A percentile compares a stretch with the other conserved stretches of the same genome.
Conservation (phyloP, 2,113 vertebrate species). For the Probosciger aterrimus region DNA sequence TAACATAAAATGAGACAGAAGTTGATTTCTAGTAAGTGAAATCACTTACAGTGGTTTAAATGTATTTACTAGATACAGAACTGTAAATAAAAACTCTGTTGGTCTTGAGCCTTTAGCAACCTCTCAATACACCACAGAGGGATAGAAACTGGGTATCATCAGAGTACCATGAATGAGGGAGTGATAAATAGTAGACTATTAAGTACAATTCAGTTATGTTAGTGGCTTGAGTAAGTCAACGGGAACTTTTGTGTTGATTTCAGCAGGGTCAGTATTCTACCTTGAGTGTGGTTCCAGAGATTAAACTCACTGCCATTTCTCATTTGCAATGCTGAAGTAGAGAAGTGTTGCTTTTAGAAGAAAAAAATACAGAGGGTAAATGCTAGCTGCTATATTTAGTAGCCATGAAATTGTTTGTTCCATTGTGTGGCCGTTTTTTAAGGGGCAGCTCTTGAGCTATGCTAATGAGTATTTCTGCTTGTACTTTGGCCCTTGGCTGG, state of each 20-base stretch:
- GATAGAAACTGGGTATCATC: not conserved
- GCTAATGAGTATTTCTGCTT: not conserved
- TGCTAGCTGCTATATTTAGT: not conserved
- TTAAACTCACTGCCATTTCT: slow-evolving; percentile 20
- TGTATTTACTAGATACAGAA: not conserved
- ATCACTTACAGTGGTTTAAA: slow-evolving; percentile 35
- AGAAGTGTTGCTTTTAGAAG: not conserved
- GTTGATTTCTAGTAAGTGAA: slow-evolving; percentile 31
- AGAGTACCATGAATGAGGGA: not conserved
- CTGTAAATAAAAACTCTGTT: not conserved
- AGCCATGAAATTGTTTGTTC: slow-evolving; percentile 12
- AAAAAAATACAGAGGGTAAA: not conserved
- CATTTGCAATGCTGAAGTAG: slow-evolving; percentile 11
- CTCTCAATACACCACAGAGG: not conserved
- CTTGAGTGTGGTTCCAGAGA: not conserved
- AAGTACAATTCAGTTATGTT: not conserved
- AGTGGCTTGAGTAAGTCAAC: not conserved
- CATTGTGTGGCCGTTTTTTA: not conserved
- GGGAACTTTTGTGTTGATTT: not conserved
- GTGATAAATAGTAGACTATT: not conserved
- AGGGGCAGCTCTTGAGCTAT: slow-evolving; percentile 2
- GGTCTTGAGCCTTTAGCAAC: not conserved
- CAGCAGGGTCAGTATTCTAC: not conserved
- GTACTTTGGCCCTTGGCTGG: not conserved
- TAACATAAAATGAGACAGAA: not conserved